Percentiles rank a stretch among this genome's conserved stretches.
These are phyloP conservation scores for Nymphalis urticae DNA, from an alignment of 2,888 invertebrate genomes.

Conservation along the genomic window DNA sequence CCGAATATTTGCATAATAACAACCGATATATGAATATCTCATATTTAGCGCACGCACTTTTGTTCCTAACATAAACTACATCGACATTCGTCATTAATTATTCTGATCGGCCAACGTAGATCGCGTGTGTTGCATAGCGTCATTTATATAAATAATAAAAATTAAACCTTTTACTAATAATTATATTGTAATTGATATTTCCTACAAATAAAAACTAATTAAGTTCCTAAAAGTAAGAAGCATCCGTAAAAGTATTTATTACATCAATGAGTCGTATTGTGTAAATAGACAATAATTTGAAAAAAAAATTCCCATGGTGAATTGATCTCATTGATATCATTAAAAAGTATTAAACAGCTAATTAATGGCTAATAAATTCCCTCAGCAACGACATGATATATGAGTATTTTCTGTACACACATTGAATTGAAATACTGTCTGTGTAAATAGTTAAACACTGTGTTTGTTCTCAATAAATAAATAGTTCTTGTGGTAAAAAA, in stretches of 20 bases:
- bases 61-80: too few relatives aligned
- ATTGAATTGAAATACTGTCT: constrained; percentile 4
- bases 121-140: neutral
- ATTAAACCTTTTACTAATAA: neutral
- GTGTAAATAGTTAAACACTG: constrained; percentile 13
- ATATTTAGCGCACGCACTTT: too few relatives aligned
- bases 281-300: neutral
- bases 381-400: constrained; percentile 11
- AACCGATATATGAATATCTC: too few relatives aligned
- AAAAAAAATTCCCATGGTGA: neutral
- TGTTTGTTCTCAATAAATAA: neutral
- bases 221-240: constrained; percentile 16
- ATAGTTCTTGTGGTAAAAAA: constrained; percentile 1
- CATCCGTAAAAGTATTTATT: constrained; percentile 1
- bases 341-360: neutral
- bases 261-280: neutral
- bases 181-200: neutral
- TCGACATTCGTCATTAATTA: too few relatives aligned
- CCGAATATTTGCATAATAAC: too few relatives aligned
- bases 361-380: neutral
- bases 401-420: constrained; percentile 1
- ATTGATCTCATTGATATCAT: constrained; percentile 14
- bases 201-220: constrained; percentile 7
- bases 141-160: neutral
- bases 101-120: too few relatives aligned